A percentile compares a stretch with the other conserved stretches of the same genome.
Conservation (phyloP, 2,888 invertebrate species). For the Chaetogeoica ovagalla region DNA sequence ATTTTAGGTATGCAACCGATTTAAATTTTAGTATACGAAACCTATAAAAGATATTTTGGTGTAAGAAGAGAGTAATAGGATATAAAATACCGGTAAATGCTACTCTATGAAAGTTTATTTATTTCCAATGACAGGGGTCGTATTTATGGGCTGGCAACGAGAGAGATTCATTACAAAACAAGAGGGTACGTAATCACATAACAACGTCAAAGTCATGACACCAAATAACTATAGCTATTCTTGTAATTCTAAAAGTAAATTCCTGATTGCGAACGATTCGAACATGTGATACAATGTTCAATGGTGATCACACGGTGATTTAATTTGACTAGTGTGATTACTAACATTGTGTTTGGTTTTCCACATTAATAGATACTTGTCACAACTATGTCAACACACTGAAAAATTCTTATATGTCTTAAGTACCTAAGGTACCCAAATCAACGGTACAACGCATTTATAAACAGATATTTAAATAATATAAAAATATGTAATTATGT, state of each 20-base stretch:
- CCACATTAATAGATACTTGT: neutral
- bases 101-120: constrained; percentile 15
- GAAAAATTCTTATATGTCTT: neutral
- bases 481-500: too few species aligned
- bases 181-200: constrained; percentile 5
- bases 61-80: constrained; percentile 19
- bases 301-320: constrained; percentile 9
- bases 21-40: neutral
- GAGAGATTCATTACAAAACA: constrained; percentile 15
- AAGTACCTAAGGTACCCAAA: too few species aligned
- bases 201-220: constrained; percentile 8
- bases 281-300: neutral
- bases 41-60: neutral
- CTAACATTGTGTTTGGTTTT: neutral
- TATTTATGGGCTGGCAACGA: constrained; percentile 36
- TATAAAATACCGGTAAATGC: constrained; percentile 31
- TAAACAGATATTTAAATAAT: neutral
- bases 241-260: constrained; percentile 18
- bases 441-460: neutral
- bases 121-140: constrained; percentile 28
- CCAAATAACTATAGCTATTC: constrained; percentile 16
- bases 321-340: neutral
- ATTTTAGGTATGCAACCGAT: constrained; percentile 21
- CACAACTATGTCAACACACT: neutral
- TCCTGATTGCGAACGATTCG: neutral